Evolutionary conservation across 2,797 vertebrate genomes (phyloP), one percentile per base, ranked within the genome.

Genomic region (Echiichthys vipera): DNA sequence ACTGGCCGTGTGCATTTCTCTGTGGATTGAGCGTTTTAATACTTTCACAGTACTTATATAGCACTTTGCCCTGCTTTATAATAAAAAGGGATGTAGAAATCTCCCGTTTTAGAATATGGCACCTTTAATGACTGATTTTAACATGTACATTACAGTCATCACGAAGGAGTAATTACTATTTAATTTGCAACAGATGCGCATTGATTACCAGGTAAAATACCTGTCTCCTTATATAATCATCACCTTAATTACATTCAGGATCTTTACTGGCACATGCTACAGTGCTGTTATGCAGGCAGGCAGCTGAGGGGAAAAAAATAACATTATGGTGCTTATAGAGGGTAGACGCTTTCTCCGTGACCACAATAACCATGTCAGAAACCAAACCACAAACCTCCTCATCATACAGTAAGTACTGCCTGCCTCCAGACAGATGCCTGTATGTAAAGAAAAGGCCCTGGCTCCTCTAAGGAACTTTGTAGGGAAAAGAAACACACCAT

Each of bases 341-440:
- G 71, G 55, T 39, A 81, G 67, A 80, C 36, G 22, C 64, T 77
- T 62, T 80, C 58, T 56, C 58, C 81, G 75, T 34, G 63, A 87
- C 90, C 88, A 88, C 85, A 89, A 78, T 81, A 85, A 67, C 80
- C 84, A 78, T 83, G 78, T 85, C 61, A 76, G 77, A 81, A 83
- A 91, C 79, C 88, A 88, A 83, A 91, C 91, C 91, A 91, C 88
- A 88, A 86, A 88, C 89, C 88, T 82, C 86, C 65, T 80, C 58
- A 68, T 75, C 20, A 32, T 36, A 81, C 67, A 72, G 24, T 69
- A 83, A 89, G 78, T 77, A 47, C 70, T 68, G 62, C 74, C 71
- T 81, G 57, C 43, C 63, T 76, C 27, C 50, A 62, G 34, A 50
- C 70, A 53, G 54, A n/a, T n/a, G n/a, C n/a, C 54, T 79, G 65